Percentiles rank a stretch among this genome's conserved stretches.
These are phyloP conservation scores for Tenebrosternarchus preto DNA, from an alignment of 2,113 vertebrate genomes.

Conservation along the genomic window DNA sequence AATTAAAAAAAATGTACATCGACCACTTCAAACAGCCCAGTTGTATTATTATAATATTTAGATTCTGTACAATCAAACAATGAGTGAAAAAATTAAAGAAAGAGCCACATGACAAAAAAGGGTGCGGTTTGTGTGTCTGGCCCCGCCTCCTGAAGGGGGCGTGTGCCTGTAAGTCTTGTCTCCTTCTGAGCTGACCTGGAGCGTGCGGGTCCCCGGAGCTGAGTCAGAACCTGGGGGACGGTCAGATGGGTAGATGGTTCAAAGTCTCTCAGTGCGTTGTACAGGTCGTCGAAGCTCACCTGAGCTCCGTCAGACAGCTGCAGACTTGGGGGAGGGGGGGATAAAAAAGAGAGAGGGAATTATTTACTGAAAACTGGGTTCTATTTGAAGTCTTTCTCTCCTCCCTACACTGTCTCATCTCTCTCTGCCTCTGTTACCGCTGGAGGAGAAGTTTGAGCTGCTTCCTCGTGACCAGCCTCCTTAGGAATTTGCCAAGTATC, in stretches of 20 bases:
- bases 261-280: conserved; percentile 48
- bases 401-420: background rate
- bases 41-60: too few relatives aligned
- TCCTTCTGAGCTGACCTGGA: conserved; percentile 38
- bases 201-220: conserved; percentile 55
- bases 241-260: conserved; percentile 25
- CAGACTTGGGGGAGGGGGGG: conserved; percentile 38
- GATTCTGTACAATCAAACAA: too few relatives aligned
- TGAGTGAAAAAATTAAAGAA: background rate
- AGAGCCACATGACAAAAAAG: background rate
- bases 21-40: too few relatives aligned
- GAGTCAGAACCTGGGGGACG: conserved; percentile 51
- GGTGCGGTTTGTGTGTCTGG: background rate
- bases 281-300: conserved; percentile 58
- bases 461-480: conserved; percentile 49
- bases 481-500: conserved; percentile 58
- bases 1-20: too few relatives aligned
- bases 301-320: conserved; percentile 54
- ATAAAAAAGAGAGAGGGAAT: background rate
- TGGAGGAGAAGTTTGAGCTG: conserved; percentile 52
- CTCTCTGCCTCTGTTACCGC: conserved; percentile 41
- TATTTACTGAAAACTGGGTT: too few relatives aligned
- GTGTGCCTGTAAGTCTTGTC: too few relatives aligned
- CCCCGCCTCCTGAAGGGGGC: too few relatives aligned
- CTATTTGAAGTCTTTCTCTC: too few relatives aligned